Evolutionary conservation across 2,797 vertebrate species (phyloP).

Genomic region (Astyanax mexicanus): DNA sequence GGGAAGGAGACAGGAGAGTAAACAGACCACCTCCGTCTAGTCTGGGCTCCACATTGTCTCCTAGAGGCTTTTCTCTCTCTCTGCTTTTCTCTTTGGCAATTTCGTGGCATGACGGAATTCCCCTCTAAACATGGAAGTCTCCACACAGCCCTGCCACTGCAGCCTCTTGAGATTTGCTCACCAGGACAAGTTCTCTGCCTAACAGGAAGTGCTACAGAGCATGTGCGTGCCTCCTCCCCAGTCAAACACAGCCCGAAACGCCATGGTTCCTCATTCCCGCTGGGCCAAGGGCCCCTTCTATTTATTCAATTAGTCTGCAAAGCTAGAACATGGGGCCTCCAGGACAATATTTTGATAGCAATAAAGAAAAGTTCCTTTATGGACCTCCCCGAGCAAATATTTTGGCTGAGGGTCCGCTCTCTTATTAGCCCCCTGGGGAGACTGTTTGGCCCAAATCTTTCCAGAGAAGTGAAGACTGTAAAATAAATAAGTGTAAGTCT

Average conservation of each 20-base stretch:
- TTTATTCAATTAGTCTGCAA: slow-evolving; percentile 78
- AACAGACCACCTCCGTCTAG: slow-evolving; percentile 35
- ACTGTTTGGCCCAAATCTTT: slow-evolving; percentile 64
- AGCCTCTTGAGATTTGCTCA: slow-evolving; percentile 7
- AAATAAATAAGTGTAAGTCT: slow-evolving; percentile 65
- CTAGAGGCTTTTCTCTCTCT: slow-evolving; percentile 14
- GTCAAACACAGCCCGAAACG: slow-evolving; percentile 58
- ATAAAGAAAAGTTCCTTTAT: slow-evolving; percentile 76
- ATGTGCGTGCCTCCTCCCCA: slow-evolving; percentile 50
- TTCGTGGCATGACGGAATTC: slow-evolving; percentile 33
- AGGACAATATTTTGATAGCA: slow-evolving; percentile 79
- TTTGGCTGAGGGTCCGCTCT: slow-evolving; percentile 71
- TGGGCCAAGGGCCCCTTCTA: slow-evolving; percentile 14
- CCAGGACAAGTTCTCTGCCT: slow-evolving; percentile 21
- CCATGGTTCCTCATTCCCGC: slow-evolving; percentile 34
- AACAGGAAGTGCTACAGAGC: slow-evolving; percentile 34
- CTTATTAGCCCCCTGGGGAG: slow-evolving; percentile 73
- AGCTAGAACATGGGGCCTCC: slow-evolving; percentile 64
- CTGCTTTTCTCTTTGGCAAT: slow-evolving; percentile 1
- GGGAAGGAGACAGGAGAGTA: slow-evolving; percentile 1
- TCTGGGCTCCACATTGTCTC: slow-evolving; percentile 34
- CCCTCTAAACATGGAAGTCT: slow-evolving; percentile 13
- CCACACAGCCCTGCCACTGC: slow-evolving; percentile 12
- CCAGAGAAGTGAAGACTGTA: slow-evolving; percentile 64
- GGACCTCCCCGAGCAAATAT: slow-evolving; percentile 75